phyloP scores from a whole-genome alignment of 2,797 vertebrate genomes.

The Hephaestus fuliginosus region DNA sequence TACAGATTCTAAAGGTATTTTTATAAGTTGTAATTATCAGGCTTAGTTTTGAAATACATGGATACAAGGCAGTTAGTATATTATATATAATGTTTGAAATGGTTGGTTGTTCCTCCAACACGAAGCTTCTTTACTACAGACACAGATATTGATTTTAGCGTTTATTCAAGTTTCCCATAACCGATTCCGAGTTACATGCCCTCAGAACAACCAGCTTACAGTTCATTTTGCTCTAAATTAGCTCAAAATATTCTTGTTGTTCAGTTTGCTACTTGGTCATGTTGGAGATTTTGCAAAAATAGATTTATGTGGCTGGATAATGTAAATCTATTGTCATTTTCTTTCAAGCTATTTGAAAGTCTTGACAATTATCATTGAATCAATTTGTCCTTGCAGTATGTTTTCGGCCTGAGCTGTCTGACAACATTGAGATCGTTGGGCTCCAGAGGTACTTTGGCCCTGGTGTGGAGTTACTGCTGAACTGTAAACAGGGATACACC shows the following conservation, averaged over 20 bases:
- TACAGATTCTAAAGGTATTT: not conserved
- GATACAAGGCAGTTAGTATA: not conserved
- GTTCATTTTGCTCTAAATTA: not conserved
- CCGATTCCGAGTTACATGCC: not conserved
- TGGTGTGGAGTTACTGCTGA: conserved; percentile 78
- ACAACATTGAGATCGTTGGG: conserved; percentile 62
- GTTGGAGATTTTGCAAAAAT: not conserved
- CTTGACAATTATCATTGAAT: not conserved
- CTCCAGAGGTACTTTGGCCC: conserved; percentile 79
- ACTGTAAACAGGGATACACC: conserved; percentile 83
- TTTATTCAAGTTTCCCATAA: not conserved
- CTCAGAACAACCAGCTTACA: not conserved
- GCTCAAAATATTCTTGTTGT: not conserved
- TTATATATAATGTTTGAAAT: not conserved
- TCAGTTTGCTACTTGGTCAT: too few relatives aligned
- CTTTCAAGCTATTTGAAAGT: not conserved
- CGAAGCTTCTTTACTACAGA: not conserved
- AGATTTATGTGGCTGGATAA: not conserved
- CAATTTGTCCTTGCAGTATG: conserved; percentile 76
- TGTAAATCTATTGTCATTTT: not conserved
- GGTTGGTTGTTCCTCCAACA: not conserved
- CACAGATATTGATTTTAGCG: not conserved
- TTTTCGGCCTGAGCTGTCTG: conserved; percentile 75
- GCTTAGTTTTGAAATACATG: not conserved
- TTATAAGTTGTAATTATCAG: not conserved